These are phyloP conservation scores for Agelas oroides DNA, from an alignment of 37 sponge, comb jelly and placozoan genomes.

Conservation along the genomic window DNA sequence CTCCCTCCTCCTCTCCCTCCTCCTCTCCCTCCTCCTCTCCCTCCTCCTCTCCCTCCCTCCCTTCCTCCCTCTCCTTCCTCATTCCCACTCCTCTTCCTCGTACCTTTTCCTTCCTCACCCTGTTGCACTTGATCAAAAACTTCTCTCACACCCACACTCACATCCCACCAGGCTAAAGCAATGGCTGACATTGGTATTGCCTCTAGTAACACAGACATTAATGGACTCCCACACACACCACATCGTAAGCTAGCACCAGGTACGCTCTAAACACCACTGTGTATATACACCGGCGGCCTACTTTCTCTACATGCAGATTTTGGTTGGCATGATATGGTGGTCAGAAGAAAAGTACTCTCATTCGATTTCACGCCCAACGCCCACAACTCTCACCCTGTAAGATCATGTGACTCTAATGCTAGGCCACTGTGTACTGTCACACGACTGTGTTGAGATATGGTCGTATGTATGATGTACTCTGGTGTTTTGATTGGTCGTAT, in stretches of 20 bases:
- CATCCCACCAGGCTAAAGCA: conserved; percentile 68
- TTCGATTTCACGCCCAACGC: conserved; percentile 1
- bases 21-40: not conserved
- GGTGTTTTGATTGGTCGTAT: too few relatives aligned
- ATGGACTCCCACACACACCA: conserved; percentile 56
- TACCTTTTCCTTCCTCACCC: too few relatives aligned
- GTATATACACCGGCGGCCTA: not conserved
- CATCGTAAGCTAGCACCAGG: too few relatives aligned
- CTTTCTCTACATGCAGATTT: conserved; percentile 10
- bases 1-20: not conserved
- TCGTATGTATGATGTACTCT: too few relatives aligned
- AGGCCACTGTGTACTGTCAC: too few relatives aligned
- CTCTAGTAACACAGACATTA: conserved; percentile 51
- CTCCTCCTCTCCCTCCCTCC: not conserved
- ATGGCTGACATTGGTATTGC: conserved; percentile 81
- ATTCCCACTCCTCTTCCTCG: not conserved
- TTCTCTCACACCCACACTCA: too few relatives aligned
- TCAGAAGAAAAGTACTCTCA: not conserved
- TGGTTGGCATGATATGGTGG: conserved; percentile 48
- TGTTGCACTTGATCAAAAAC: not conserved
- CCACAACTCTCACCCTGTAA: not conserved
- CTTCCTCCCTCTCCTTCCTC: not conserved
- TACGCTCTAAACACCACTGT: not conserved
- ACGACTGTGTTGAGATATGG: too few relatives aligned
- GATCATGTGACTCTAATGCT: too few relatives aligned